These are phyloP conservation scores for Heliothis virescens DNA, from an alignment of 1,140 invertebrate genomes.

Conservation along the genomic window DNA sequence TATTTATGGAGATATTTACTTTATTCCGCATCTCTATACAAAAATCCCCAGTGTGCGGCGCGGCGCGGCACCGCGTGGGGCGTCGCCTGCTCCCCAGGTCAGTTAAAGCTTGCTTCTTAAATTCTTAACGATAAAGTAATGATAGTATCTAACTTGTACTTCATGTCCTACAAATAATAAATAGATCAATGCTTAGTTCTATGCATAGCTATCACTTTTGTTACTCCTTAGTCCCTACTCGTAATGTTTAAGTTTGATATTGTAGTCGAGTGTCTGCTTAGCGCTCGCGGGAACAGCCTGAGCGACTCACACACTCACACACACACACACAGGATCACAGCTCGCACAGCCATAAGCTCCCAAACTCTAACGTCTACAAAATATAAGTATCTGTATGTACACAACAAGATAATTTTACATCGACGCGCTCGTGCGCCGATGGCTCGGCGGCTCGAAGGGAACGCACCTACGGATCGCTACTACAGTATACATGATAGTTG, in stretches of 20 bases:
- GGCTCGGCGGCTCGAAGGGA: constrained; percentile 12
- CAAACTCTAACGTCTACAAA: constrained; percentile 28
- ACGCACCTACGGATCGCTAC: constrained; percentile 45
- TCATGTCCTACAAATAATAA: constrained; percentile 52
- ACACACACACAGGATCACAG: constrained; percentile 16
- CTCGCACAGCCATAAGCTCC: constrained; percentile 42
- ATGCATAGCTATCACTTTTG: constrained; percentile 45
- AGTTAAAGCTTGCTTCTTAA: constrained; percentile 53
- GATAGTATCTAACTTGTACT: constrained; percentile 56
- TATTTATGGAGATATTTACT: too few relatives aligned
- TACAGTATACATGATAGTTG: constrained; percentile 49
- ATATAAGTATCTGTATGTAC: constrained; percentile 32
- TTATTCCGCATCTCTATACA: too few relatives aligned
- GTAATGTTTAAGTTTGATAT: constrained; percentile 30
- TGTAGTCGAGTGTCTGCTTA: constrained; percentile 15
- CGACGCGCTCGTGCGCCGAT: constrained; percentile 33
- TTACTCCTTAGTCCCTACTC: constrained; percentile 38
- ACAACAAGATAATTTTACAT: constrained; percentile 43
- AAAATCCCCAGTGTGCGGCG: too few relatives aligned
- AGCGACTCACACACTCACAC: constrained; percentile 17
- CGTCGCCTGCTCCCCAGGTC: constrained; percentile 16
- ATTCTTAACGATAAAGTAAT: constrained; percentile 52
- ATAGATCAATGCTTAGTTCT: constrained; percentile 50
- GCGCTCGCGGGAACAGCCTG: constrained; percentile 4
- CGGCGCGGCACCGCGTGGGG: background rate